Base-by-base conservation (phyloP, 1,140 invertebrate species). In the Drosophila elegans region DNA sequence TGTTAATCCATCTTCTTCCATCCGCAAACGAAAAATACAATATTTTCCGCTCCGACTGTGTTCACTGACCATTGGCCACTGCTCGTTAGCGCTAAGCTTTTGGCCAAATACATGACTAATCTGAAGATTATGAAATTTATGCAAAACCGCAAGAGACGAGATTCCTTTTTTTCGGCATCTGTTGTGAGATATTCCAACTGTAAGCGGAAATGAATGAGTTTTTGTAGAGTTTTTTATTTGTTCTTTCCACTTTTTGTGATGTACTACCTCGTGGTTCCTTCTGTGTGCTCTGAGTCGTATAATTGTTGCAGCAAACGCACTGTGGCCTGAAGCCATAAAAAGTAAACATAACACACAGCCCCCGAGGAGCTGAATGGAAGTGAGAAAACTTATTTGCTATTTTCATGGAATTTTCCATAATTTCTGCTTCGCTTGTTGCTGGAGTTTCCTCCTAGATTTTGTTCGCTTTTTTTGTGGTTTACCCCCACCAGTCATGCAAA, bases 321-420 rank as follows among this genome's bases (percentile, higher is more conserved):
- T 84, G 82, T 64, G 74, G 69, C 83, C 82, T 66, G 66, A 78
- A 81, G 78, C 79, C 82, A 82, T 86, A 86, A 88, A 86, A 88
- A 76, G 67, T 79, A 82, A 86, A 88, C 83, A 88, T 67, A 75
- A 81, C 49, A 80, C 53, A 83, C 60, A 69, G 6, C 49, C 7
- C 29, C 38, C n/a, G 49, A 56, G 49, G 39, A 46, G 52, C 41
- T 51, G 49, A 13, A 59, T 44, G 32, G 41, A 57, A 63, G 63
- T 55, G 54, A 80, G 81, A 80, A 88, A 88, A 88, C 74, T 83
- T 86, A 88, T 86, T 88, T 88, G 82, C 82, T 82, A 86, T 88
- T 88, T 86, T 86, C 82, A 86, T 74, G 83, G 83, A 86, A 86
- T 79, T 86, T 86, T 74, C 85, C 83, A 86, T 86, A 82, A 88